phyloP scores from a whole-genome alignment of 2,113 vertebrate genomes.

The Tetrax tetrax region DNA sequence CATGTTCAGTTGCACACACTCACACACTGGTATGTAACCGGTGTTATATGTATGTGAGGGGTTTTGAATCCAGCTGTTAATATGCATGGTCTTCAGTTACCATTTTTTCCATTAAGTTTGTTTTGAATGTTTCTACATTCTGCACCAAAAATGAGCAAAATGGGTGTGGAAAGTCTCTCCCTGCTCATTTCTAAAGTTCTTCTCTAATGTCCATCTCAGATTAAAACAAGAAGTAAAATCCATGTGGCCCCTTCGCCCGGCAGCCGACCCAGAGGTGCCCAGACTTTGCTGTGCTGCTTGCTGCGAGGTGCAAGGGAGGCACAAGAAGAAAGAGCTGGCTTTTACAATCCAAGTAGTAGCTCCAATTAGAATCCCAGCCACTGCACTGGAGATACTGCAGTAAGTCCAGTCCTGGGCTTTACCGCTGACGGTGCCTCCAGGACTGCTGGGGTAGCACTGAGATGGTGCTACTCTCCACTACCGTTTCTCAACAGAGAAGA shows the following conservation, averaged over 20 bases:
- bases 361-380: not conserved
- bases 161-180: rapidly evolving
- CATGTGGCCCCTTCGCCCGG: too few species aligned
- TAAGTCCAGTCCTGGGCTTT: not conserved
- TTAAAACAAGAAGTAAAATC: not conserved
- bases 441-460: not conserved
- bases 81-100: not conserved
- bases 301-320: not conserved
- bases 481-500: not conserved
- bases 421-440: not conserved
- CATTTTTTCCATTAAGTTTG: not conserved
- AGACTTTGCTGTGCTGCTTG: not conserved
- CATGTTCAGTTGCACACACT: not conserved
- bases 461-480: not conserved
- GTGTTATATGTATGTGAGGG: not conserved
- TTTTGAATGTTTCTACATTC: not conserved
- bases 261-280: not conserved
- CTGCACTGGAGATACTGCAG: not conserved
- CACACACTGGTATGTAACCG: not conserved
- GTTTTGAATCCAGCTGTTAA: not conserved
- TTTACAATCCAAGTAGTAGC: not conserved
- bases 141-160: not conserved
- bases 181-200: not conserved
- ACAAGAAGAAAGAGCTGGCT: not conserved
- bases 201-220: not conserved